A percentile compares a stretch with the other conserved stretches of the same genome.
Evolutionary conservation across 1,140 invertebrate genomes (phyloP).

Genomic region (Rhynchophorus ferrugineus): DNA sequence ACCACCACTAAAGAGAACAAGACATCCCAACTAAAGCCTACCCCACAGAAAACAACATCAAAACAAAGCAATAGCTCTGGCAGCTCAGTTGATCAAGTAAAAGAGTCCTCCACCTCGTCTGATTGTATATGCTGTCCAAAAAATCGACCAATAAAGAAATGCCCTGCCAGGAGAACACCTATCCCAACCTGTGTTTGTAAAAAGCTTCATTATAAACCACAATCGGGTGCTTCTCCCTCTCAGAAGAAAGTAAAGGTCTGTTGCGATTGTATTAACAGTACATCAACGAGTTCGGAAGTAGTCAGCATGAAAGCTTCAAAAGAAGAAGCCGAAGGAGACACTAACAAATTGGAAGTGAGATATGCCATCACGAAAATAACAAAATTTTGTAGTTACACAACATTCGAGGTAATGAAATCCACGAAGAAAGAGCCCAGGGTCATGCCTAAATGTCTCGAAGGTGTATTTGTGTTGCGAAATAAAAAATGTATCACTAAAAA

Average conservation of each 20-base stretch:
- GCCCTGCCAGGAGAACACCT: no score
- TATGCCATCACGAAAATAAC: slow-evolving; percentile 35
- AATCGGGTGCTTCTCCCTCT: no score
- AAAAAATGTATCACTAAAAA: slow-evolving; percentile 11
- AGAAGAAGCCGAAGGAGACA: not conserved
- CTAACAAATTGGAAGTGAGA: slow-evolving; percentile 18
- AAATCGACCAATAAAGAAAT: no score
- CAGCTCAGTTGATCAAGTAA: no score
- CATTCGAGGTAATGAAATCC: slow-evolving; percentile 34
- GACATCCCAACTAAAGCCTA: no score
- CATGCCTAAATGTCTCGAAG: slow-evolving; percentile 29
- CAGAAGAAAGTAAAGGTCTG: not conserved
- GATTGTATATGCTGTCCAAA: no score
- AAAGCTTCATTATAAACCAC: no score
- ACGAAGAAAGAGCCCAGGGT: slow-evolving; percentile 31
- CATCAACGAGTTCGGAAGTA: not conserved
- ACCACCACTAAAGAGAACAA: no score
- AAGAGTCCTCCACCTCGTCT: no score
- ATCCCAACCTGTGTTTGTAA: no score
- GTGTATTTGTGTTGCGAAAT: slow-evolving; percentile 35
- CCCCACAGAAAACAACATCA: no score
- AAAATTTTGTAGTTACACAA: slow-evolving; percentile 31
- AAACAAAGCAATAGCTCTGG: no score
- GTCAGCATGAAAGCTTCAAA: not conserved
- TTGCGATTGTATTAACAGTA: not conserved